Percentiles rank a stretch among this genome's conserved stretches.
Conservation (phyloP, 2,113 vertebrate species). For the Aphyosemion australe region DNA sequence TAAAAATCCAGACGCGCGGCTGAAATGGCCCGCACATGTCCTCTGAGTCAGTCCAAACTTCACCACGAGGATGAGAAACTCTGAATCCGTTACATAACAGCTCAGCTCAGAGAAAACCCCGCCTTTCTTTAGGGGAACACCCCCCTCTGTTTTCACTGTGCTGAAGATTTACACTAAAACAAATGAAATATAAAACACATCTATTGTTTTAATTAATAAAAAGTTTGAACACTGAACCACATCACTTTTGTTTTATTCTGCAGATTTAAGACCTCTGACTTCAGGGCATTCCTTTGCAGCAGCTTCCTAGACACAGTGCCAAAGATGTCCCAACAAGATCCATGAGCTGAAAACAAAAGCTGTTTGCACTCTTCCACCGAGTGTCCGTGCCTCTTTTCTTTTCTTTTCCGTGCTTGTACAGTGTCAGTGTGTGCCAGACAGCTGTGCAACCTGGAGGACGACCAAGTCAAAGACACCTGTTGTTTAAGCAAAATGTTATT, state of each 20-base stretch:
- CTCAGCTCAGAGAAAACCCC: slow-evolving; percentile 64
- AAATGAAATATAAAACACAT: neutral
- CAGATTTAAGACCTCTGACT: too few species aligned
- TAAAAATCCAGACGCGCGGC: too few species aligned
- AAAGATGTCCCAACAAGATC: slow-evolving; percentile 26
- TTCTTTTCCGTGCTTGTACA: neutral
- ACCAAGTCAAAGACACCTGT: slow-evolving; percentile 72
- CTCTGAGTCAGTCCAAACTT: slow-evolving; percentile 23
- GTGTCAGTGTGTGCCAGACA: slow-evolving; percentile 40
- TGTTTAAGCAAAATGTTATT: slow-evolving; percentile 37
- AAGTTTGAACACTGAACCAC: too few species aligned
- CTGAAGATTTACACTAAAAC: neutral
- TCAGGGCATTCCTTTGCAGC: slow-evolving; percentile 48
- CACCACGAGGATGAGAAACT: slow-evolving; percentile 48
- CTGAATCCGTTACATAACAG: slow-evolving; percentile 66
- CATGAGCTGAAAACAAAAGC: slow-evolving; percentile 2
- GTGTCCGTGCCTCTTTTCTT: slow-evolving; percentile 27
- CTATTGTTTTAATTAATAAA: too few species aligned
- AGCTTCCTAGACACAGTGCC: slow-evolving; percentile 22
- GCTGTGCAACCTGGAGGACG: slow-evolving; percentile 67
- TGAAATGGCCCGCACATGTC: too few species aligned
- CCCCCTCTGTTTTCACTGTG: slow-evolving; percentile 19
- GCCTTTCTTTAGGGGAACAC: slow-evolving; percentile 55
- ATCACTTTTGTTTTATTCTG: too few species aligned
- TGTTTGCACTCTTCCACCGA: slow-evolving; percentile 71